Base-by-base conservation (phyloP, 2,113 vertebrate species). In the Hoplias malabaricus region DNA sequence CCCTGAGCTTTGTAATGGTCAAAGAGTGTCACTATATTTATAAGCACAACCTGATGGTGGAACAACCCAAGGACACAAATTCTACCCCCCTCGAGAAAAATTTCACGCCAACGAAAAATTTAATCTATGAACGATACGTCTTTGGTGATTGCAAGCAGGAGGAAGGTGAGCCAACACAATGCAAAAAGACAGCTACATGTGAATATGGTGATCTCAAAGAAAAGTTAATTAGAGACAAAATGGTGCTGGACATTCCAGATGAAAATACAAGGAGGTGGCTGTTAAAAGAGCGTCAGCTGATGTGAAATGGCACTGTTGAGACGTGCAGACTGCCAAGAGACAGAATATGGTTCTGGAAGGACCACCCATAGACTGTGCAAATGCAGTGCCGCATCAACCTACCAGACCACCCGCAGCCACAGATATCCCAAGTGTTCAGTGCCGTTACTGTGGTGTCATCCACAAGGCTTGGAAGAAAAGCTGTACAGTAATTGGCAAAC, bases 71-170 rank as follows among this genome's bases (percentile, higher is more conserved):
- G 10, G 19, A 53, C 21, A 54, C 19, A 54, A 54, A 54, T n/a
- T 14, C 50, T n/a, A 54, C 21, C 2, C 50, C 5, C 16, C 4
- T 54, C 50, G 9, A 54, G 50, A n/a, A 54, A n/a, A n/a, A 54
- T n/a, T n/a, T 12, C 11, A 10, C 11, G 16, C 11, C 46, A 82
- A 79, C 31, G 73, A 75, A 21, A 54, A 80, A 80, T 29, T 63
- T 77, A 11, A 82, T 84, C 11, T 82, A 74, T 23, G 54, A 78
- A 38, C 6, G 12, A 5, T 80, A 78, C 29, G 11, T 83, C 29
- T 85, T 83, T 11, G 53, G 69, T 4, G 65, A 73, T 46, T 82
- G 83, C 34, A 73, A 79, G 36, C 83, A 77, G 33, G 71, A 79
- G 46, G 59, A 78, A 7, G 69, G 59, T 0, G 36, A 82, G 34